Evolutionary conservation across 2,113 vertebrate genomes (phyloP).

Genomic region (Lagopus muta): DNA sequence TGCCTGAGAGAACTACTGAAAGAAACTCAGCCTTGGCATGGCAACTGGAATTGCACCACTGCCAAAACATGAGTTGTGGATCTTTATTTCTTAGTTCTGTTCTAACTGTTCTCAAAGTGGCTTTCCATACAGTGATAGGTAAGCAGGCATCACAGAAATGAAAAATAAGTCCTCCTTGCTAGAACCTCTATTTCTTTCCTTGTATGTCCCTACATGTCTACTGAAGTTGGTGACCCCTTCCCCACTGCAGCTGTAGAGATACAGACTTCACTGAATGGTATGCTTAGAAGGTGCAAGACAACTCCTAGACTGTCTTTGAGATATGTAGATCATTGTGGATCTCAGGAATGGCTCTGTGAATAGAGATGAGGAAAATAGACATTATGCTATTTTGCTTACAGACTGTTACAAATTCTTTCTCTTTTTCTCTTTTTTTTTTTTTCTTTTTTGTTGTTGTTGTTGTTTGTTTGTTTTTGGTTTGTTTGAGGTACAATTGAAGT

Average conservation of each 20-base stretch:
- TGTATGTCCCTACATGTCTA: background rate
- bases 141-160: background rate
- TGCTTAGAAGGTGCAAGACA: background rate
- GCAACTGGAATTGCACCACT: background rate
- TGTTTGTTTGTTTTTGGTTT: too few species aligned
- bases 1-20: background rate
- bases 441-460: background rate
- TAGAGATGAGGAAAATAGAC: constrained; percentile 15
- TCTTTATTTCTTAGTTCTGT: background rate
- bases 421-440: background rate
- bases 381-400: background rate
- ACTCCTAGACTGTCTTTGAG: background rate
- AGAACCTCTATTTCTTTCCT: background rate
- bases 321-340: background rate
- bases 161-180: background rate
- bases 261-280: background rate
- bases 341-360: background rate
- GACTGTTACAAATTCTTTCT: background rate
- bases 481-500: background rate
- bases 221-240: background rate
- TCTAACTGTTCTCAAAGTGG: background rate
- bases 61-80: background rate
- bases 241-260: background rate
- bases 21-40: background rate
- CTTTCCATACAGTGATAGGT: background rate